A percentile compares a stretch with the other conserved stretches of the same genome.
Conservation (phyloP, 2,888 invertebrate genomes). For the Cephus rjabovi region DNA sequence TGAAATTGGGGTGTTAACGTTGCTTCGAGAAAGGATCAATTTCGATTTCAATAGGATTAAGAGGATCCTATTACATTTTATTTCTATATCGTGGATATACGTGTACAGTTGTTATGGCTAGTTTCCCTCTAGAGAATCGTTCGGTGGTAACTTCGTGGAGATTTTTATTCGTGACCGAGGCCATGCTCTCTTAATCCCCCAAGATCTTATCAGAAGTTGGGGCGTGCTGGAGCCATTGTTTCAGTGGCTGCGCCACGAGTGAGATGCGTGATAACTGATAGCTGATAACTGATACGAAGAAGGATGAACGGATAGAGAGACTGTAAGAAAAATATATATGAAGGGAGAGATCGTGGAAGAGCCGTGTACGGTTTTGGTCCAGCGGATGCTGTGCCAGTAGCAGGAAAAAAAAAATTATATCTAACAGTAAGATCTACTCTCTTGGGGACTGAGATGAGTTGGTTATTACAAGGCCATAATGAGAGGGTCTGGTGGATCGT, state of each 20-base stretch:
- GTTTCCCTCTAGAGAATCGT: not conserved
- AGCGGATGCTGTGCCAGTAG: conserved; percentile 6
- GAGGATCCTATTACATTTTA: not conserved
- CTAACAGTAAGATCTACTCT: conserved; percentile 27
- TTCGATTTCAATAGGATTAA: not conserved
- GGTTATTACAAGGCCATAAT: conserved; percentile 56
- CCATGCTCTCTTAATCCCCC: conserved; percentile 3
- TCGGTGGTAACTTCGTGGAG: conserved; percentile 3
- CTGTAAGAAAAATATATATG: not conserved
- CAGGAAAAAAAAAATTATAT: conserved; percentile 20
- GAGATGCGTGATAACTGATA: conserved; percentile 44
- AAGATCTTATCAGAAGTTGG: conserved; percentile 4
- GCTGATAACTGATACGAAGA: conserved; percentile 23
- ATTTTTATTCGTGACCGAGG: conserved; percentile 2
- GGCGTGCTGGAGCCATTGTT: conserved; percentile 39
- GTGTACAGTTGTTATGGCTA: not conserved
- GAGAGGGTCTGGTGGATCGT: conserved; percentile 36
- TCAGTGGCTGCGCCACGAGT: conserved; percentile 28
- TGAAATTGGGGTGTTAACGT: not conserved
- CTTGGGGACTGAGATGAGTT: conserved; percentile 22
- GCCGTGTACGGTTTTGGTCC: not conserved
- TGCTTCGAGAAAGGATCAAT: not conserved
- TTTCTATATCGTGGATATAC: not conserved
- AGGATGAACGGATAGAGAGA: conserved; percentile 26
- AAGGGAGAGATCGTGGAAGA: conserved; percentile 2